phyloP scores from a whole-genome alignment of 2,888 invertebrate genomes.

The Archips xylosteana region DNA sequence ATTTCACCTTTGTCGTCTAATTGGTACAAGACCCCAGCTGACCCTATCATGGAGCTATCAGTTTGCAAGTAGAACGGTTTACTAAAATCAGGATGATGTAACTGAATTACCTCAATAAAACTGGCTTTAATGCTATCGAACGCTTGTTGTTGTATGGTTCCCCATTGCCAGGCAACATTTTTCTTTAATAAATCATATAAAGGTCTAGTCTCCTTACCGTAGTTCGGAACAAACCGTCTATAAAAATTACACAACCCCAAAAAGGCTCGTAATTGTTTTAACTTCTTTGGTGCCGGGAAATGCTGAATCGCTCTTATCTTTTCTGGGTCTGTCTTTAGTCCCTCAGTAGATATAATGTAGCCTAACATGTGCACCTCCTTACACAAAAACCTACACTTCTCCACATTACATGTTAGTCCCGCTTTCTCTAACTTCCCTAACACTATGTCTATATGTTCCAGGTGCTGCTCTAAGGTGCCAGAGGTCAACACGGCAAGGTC shows the following conservation, averaged over 20 bases:
- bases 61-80: constrained; percentile 47
- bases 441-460: constrained; percentile 48
- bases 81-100: constrained; percentile 41
- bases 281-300: constrained; percentile 46
- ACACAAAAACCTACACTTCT: constrained; percentile 44
- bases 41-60: constrained; percentile 44
- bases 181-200: constrained; percentile 47
- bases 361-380: constrained; percentile 47
- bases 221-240: constrained; percentile 47
- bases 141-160: constrained; percentile 28
- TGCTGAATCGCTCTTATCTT: constrained; percentile 43
- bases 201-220: constrained; percentile 36
- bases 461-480: constrained; percentile 42
- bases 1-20: constrained; percentile 31
- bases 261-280: constrained; percentile 48
- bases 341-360: constrained; percentile 43
- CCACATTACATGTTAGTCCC: not conserved
- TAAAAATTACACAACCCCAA: constrained; percentile 50
- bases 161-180: constrained; percentile 42
- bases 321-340: constrained; percentile 39
- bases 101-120: constrained; percentile 42
- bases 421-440: not conserved
- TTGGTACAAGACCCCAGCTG: constrained; percentile 48
- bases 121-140: constrained; percentile 45
- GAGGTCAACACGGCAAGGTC: constrained; percentile 46